phyloP scores from a whole-genome alignment of 2,113 vertebrate genomes.

The Ptyas mucosa region DNA sequence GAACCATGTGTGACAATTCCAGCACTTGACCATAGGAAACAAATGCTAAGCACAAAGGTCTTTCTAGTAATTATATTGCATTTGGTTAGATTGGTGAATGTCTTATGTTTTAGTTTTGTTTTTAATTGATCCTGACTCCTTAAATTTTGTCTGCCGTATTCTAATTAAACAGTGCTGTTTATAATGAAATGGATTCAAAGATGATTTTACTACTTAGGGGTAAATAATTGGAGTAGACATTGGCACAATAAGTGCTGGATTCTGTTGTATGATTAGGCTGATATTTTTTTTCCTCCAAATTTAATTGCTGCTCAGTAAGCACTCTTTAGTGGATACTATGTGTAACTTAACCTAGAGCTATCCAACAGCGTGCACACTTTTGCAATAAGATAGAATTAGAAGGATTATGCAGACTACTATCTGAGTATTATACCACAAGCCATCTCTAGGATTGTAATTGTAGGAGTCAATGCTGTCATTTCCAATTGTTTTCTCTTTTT shows the following conservation, averaged over 20 bases:
- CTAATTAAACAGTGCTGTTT: neutral
- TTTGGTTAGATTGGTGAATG: neutral
- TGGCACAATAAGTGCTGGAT: neutral
- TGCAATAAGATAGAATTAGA: neutral
- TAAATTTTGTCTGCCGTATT: neutral
- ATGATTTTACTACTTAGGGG: neutral
- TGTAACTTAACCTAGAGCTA: neutral
- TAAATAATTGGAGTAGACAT: neutral
- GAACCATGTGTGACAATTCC: neutral
- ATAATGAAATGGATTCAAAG: neutral
- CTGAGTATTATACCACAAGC: neutral
- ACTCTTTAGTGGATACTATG: neutral
- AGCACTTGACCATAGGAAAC: neutral
- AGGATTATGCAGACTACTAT: neutral
- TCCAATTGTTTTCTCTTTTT: neutral
- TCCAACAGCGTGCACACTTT: neutral
- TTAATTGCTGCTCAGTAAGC: neutral
- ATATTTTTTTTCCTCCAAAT: neutral
- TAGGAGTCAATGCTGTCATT: neutral
- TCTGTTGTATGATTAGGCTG: neutral
- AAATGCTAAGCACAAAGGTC: neutral
- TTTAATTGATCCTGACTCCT: neutral
- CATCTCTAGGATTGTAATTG: neutral
- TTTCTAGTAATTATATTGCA: neutral
- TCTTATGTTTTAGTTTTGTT: neutral